A percentile compares a stretch with the other conserved stretches of the same genome.
phyloP scores from a whole-genome alignment of 2,888 invertebrate genomes.

The Thumatha senex region DNA sequence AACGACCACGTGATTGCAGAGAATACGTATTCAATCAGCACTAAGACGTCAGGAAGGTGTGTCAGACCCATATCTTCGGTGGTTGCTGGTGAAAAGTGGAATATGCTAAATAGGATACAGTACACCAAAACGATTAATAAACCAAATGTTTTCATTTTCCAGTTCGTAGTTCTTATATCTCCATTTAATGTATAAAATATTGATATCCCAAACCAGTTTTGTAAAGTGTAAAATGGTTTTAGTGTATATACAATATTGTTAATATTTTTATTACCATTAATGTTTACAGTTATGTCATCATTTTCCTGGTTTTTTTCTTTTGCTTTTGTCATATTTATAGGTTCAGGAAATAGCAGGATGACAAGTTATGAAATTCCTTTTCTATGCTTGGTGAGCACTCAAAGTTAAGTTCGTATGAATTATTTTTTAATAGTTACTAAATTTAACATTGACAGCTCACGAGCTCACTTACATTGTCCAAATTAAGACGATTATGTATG shows the following conservation, averaged over 20 bases:
- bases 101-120: background rate
- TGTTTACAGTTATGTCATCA: background rate
- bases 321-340: background rate
- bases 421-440: background rate
- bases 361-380: too few species aligned
- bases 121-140: background rate
- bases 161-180: background rate
- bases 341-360: background rate
- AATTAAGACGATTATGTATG: background rate
- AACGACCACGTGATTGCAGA: background rate
- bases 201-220: background rate
- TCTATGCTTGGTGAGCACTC: background rate
- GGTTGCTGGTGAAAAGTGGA: background rate
- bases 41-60: background rate
- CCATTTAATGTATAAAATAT: background rate
- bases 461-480: background rate
- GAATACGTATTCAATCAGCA: background rate
- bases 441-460: background rate
- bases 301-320: background rate
- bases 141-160: slow-evolving; percentile 1
- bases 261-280: background rate
- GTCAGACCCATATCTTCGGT: background rate
- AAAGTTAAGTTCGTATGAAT: too few species aligned
- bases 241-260: background rate
- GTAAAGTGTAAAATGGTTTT: background rate